A percentile compares a stretch with the other conserved stretches of the same genome.
phyloP scores from a whole-genome alignment of 2,888 invertebrate genomes.

The Catocala sponsa region DNA sequence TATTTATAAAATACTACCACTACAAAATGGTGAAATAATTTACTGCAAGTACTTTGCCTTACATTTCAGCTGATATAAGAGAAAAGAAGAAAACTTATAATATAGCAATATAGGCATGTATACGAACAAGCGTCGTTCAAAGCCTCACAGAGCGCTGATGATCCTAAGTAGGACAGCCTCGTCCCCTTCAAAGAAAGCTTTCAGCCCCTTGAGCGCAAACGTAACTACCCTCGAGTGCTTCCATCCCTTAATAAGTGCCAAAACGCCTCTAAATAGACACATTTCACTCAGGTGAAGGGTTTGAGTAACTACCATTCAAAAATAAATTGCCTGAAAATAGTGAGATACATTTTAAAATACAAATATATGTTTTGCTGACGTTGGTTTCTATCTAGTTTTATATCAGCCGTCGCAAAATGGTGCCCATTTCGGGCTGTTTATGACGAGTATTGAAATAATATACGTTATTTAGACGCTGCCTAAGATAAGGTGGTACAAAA shows the following conservation, averaged over 20 bases:
- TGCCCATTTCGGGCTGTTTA: too few species aligned
- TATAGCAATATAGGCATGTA: neutral
- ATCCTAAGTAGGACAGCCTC: constrained; percentile 32
- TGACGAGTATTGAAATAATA: too few species aligned
- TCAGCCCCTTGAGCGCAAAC: constrained; percentile 52
- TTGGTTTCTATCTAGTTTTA: too few species aligned
- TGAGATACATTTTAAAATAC: neutral
- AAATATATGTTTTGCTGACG: too few species aligned
- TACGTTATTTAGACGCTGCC: too few species aligned
- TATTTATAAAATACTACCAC: too few species aligned
- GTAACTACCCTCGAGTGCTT: constrained; percentile 48
- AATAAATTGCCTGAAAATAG: neutral
- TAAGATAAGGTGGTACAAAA: too few species aligned
- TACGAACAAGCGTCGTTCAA: constrained; percentile 10
- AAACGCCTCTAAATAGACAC: constrained; percentile 41
- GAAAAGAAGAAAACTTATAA: neutral
- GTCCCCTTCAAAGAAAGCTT: constrained; percentile 51
- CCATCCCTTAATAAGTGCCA: constrained; percentile 51
- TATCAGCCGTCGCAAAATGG: too few species aligned
- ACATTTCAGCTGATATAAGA: too few species aligned
- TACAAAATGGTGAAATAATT: too few species aligned
- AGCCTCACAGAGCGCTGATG: constrained; percentile 11
- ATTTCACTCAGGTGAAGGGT: constrained; percentile 27
- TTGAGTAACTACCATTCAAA: constrained; percentile 20
- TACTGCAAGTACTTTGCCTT: too few species aligned